Conservation (phyloP, 2,113 vertebrate species). For the Sminthopsis crassicaudata region DNA sequence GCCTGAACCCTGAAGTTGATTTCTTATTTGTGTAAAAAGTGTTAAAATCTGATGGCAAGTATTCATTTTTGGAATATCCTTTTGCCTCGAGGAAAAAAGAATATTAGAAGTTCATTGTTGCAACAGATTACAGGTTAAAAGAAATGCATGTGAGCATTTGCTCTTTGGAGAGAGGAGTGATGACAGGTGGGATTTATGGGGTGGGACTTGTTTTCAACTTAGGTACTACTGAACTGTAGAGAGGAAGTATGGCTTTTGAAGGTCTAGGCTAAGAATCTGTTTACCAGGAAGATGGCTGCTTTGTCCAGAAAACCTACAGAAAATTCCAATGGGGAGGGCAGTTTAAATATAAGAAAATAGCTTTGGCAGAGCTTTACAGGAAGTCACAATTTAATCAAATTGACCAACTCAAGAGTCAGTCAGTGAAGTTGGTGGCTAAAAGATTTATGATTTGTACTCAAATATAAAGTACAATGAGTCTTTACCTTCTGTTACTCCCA, state of each 20-base stretch:
- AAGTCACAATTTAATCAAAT: slow-evolving; percentile 26
- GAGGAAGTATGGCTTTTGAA: not conserved
- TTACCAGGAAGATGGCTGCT: slow-evolving; percentile 4
- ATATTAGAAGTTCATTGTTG: not conserved
- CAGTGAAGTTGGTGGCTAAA: not conserved
- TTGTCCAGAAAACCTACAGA: not conserved
- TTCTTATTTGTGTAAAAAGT: not conserved
- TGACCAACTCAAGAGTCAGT: not conserved
- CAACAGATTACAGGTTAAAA: not conserved
- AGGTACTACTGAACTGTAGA: not conserved
- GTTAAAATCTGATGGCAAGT: not conserved
- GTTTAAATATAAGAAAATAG: not conserved
- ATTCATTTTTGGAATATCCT: not conserved
- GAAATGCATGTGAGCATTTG: not conserved
- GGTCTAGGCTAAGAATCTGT: not conserved
- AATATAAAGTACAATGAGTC: slow-evolving; percentile 19
- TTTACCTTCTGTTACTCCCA: not conserved
- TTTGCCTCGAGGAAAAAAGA: not conserved
- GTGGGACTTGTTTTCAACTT: slow-evolving; percentile 20
- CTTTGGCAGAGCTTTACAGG: not conserved
- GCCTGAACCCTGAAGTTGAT: not conserved
- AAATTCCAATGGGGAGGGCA: not conserved
- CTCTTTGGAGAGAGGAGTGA: not conserved
- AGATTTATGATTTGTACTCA: not conserved
- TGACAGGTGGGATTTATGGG: not conserved